Evolutionary conservation across 1,140 invertebrate genomes (phyloP), one percentile per base, ranked within the genome.

Genomic region (Cardiocondyla obscurior): DNA sequence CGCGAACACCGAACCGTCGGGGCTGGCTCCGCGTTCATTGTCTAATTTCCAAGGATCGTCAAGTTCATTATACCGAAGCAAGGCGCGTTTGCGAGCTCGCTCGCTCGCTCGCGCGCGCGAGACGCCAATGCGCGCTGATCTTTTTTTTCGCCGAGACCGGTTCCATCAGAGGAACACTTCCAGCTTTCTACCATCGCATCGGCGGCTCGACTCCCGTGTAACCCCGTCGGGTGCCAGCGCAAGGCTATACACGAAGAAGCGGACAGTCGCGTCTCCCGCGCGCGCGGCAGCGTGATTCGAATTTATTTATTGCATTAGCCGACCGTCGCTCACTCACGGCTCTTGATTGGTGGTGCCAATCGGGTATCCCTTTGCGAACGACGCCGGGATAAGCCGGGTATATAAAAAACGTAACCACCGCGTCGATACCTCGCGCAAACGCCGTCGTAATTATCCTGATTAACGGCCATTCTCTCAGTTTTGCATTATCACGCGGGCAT

Each of bases 271-370:
- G 81, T 88, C 84, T 82, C 83, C 81, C 82, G 82, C 82, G 67
- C 82, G 67, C 58, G 65, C 65, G 83, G 82, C 82, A 81, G 85
- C 85, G 64, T 87, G 87, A 90, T 91, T 88, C 88, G 89, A 90
- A 91, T 91, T 91, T 90, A 91, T 91, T 91, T 91, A 91, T 91
- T 90, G 87, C 90, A 90, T 91, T 90, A 90, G 85, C 67, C 90
- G 77, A 67, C 81, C 88, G 87, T 91, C 90, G 82, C 85, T 87
- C 90, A 88, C 85, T 85, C 90, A 86, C 67, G 60, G 83, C 7
- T 30, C 82, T 86, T 88, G 88, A 90, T 90, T 89, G 88, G 84
- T 85, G 84, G 81, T 90, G 77, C 81, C 86, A 81, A 89, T 90
- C 89, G 87, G 81, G 67, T 77, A 81, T 85, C 49, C 62, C 79